Percentiles rank a stretch among this genome's conserved stretches.
Evolutionary conservation across 2,888 invertebrate species (phyloP).

Genomic region (Rhogogaster chlorosoma): DNA sequence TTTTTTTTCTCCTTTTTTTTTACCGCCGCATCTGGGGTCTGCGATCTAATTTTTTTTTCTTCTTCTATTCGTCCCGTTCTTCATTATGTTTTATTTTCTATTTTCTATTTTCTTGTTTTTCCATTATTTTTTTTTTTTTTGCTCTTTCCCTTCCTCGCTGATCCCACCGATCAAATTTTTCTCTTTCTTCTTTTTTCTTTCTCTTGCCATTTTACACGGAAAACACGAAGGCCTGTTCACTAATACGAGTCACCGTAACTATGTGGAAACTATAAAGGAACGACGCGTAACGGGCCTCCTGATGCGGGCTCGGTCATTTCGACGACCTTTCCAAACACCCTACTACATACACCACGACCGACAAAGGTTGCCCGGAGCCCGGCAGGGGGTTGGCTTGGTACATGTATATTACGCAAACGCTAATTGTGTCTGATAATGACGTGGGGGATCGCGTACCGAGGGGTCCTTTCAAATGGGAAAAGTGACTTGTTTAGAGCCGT

Average conservation of each 20-base stretch:
- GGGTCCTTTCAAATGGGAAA: not conserved
- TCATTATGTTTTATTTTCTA: not conserved
- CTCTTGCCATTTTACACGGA: not conserved
- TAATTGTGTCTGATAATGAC: constrained; percentile 35
- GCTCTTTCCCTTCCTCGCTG: not conserved
- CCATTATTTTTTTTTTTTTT: not conserved
- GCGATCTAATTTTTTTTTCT: not conserved
- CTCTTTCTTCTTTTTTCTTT: not conserved
- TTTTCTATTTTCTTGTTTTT: not conserved
- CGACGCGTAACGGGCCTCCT: constrained; percentile 4
- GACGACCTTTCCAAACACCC: constrained; percentile 29
- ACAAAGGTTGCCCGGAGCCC: constrained; percentile 4
- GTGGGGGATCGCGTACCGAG: not conserved
- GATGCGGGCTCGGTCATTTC: not conserved
- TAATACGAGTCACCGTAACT: not conserved
- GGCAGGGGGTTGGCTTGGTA: too few species aligned
- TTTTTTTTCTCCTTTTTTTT: not conserved
- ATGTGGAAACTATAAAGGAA: constrained; percentile 21
- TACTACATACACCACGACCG: not conserved
- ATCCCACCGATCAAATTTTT: not conserved
- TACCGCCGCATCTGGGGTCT: not conserved
- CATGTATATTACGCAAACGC: constrained; percentile 7
- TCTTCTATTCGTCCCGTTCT: not conserved
- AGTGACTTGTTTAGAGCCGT: not conserved
- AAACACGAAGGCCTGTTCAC: not conserved